Percentiles rank a stretch among this genome's conserved stretches.
phyloP scores from a whole-genome alignment of 2,113 vertebrate species.

The Platysternon megacephalum region DNA sequence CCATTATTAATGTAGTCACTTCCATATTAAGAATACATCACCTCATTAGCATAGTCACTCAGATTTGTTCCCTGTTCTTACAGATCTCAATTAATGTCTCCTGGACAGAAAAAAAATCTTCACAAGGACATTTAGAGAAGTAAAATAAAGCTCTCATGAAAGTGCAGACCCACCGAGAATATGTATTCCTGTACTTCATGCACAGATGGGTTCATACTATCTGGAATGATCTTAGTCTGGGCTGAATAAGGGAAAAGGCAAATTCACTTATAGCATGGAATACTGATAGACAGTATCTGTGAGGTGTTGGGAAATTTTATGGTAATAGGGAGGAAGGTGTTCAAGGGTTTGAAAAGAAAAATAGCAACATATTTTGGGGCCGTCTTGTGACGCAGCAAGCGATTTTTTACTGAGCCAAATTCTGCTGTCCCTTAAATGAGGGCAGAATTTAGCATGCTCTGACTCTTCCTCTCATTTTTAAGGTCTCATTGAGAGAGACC shows the following conservation, averaged over 20 bases:
- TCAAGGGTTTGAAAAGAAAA: background rate
- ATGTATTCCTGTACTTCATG: background rate
- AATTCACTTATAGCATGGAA: background rate
- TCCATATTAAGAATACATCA: background rate
- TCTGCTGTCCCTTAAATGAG: background rate
- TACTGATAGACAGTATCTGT: background rate
- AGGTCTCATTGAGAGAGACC: background rate
- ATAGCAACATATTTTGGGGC: background rate
- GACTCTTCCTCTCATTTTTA: background rate
- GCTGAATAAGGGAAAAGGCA: background rate
- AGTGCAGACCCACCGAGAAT: background rate
- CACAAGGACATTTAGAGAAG: background rate
- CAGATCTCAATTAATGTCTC: background rate
- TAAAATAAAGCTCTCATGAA: background rate
- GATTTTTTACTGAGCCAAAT: background rate
- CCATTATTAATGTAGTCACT: background rate
- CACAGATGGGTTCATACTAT: background rate
- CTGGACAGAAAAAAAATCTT: background rate
- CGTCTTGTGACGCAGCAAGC: too few species aligned
- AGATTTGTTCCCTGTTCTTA: background rate
- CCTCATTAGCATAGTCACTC: background rate
- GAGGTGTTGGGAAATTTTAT: background rate
- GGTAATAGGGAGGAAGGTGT: background rate
- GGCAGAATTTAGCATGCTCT: background rate
- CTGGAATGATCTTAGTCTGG: background rate